Evolutionary conservation across 1,140 invertebrate species (phyloP), one percentile per base, ranked within the genome.

Genomic region (Achatina immaculata): DNA sequence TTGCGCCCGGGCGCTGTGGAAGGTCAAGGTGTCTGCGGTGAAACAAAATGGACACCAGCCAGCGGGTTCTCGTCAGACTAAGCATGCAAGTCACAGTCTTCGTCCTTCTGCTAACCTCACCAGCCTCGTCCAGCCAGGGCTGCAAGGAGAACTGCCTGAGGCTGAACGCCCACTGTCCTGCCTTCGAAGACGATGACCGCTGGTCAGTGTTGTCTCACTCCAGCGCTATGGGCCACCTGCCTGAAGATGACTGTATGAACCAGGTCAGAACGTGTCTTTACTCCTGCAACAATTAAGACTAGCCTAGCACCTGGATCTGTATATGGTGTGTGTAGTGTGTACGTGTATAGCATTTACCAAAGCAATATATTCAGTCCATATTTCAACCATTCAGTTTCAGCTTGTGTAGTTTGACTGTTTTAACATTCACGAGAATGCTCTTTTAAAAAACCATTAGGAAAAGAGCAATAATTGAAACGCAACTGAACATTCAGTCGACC

Each of bases 211-310:
- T 58, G 55, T n/a, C 55, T 11, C 40, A 43, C 40, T 7, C 24
- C 4, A 36, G 11, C 36, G n/a, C 16, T 6, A 43, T 11, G 4
- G 36, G 36, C 7, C 69, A 72, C 69, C 14, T 72, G 3, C 69
- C 69, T 21, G 69, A 72, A 28, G 69, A 72, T 24, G 69, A 72
- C 28, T 72, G 69, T n/a, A 43, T 43, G 1, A 42, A 72, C 40
- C 7, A 42, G 11, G 69, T 72, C 19, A 40, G 34, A 28, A 72
- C 69, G 3, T 72, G 69, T n/a, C 11, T 72, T 14, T 28, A 72
- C n/a, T 72, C 69, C 42, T 72, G 69, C 69, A 42, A 72, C 42
- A 45, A 45, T 28, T 72, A 42, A 68, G 48, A n/a, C n/a, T n/a
- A n/a, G n/a, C n/a, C n/a, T n/a, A n/a, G n/a, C n/a, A n/a, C n/a